Percentiles rank a stretch among this genome's conserved stretches.
phyloP scores from a whole-genome alignment of 2,888 invertebrate genomes.

The Neoitamus cyanurus region DNA sequence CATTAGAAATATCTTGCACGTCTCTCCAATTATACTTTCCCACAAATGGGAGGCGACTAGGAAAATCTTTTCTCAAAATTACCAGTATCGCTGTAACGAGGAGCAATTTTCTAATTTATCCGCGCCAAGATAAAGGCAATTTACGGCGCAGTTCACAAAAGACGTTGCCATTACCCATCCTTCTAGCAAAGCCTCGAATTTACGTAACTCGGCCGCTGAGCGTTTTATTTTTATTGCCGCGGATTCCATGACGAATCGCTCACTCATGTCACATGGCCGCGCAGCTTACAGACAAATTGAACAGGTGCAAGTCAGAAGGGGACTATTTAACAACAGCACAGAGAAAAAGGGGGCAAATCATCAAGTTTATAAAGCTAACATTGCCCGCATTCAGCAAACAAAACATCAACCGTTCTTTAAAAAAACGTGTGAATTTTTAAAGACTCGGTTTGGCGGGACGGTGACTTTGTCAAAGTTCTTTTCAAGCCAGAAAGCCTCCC shows the following conservation, averaged over 20 bases:
- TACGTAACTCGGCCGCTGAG: background rate
- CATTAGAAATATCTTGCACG: background rate
- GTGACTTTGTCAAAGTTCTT: background rate
- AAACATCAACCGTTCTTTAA: background rate
- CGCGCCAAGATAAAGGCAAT: background rate
- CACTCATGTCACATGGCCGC: background rate
- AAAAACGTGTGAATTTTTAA: background rate
- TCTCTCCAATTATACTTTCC: background rate
- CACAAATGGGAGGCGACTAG: background rate
- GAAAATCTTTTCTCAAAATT: background rate
- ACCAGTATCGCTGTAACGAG: background rate
- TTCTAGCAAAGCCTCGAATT: background rate
- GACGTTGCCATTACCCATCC: background rate
- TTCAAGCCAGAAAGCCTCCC: background rate
- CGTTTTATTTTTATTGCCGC: background rate
- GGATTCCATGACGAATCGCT: background rate
- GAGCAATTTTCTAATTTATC: conserved; percentile 8
- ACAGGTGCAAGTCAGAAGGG: background rate
- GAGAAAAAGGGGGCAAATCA: background rate
- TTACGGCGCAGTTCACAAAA: background rate
- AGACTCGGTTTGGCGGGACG: background rate
- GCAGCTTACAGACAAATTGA: background rate
- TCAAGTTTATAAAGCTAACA: background rate
- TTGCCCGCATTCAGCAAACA: background rate
- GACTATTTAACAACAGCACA: background rate